Percentiles rank a stretch among this genome's conserved stretches.
These are phyloP conservation scores for Anthophora plumipes DNA, from an alignment of 2,888 invertebrate species.

Conservation along the genomic window DNA sequence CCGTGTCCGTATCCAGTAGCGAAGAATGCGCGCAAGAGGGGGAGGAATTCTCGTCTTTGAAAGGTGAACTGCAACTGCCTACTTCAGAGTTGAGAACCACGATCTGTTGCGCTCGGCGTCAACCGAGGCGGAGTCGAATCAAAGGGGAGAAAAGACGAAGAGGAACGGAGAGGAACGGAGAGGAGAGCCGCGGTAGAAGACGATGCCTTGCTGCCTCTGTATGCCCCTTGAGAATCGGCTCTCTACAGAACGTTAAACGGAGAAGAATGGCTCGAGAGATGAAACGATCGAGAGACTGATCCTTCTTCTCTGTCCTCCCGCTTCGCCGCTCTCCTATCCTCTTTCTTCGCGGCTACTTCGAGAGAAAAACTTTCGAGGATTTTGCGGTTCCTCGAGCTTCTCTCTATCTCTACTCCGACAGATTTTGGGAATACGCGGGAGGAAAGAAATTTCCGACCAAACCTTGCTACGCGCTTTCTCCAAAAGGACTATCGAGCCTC, in stretches of 20 bases:
- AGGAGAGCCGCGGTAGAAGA: constrained; percentile 19
- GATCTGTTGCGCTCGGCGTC: constrained; percentile 58
- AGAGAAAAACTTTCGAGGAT: constrained; percentile 48
- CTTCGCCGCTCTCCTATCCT: background rate
- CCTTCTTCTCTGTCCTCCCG: background rate
- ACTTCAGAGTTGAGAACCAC: constrained; percentile 60
- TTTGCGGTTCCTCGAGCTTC: constrained; percentile 36
- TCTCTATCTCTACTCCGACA: constrained; percentile 8
- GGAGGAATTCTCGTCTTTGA: constrained; percentile 29
- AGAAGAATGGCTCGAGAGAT: constrained; percentile 17
- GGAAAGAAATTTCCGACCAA: constrained; percentile 4
- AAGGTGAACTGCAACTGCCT: constrained; percentile 42
- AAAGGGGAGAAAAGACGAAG: constrained; percentile 56
- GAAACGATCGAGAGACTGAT: constrained; percentile 24
- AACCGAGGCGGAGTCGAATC: constrained; percentile 49
- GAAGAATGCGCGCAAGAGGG: constrained; percentile 4
- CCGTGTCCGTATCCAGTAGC: constrained; percentile 9
- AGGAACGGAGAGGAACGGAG: constrained; percentile 50
- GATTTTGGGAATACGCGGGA: constrained; percentile 16
- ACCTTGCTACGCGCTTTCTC: background rate
- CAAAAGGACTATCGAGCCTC: no score
- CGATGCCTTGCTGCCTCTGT: constrained; percentile 23
- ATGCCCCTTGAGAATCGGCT: constrained; percentile 24
- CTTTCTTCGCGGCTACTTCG: constrained; percentile 18
- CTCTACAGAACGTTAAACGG: constrained; percentile 8